Conservation (phyloP, 2,113 vertebrate genomes). For the Perca schrenkii region DNA sequence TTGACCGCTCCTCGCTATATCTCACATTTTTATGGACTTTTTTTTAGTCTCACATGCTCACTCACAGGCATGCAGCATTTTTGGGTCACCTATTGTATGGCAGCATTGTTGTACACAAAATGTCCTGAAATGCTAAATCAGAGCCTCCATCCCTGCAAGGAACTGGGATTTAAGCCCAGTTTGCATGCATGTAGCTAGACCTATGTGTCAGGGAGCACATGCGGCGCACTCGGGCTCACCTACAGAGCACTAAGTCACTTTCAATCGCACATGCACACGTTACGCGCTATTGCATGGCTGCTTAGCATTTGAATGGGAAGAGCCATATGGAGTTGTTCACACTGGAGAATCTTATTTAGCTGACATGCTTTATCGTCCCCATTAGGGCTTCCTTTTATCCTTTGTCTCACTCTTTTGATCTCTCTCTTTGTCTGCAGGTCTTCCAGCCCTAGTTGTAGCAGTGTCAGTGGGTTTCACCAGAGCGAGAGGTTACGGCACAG, state of each 20-base stretch:
- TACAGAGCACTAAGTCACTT: constrained; percentile 32
- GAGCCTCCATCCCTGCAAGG: not conserved
- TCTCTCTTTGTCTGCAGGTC: constrained; percentile 71
- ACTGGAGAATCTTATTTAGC: constrained; percentile 23
- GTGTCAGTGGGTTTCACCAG: constrained; percentile 96
- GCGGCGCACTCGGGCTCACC: not conserved
- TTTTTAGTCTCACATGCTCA: not conserved
- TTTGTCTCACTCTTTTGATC: constrained; percentile 52
- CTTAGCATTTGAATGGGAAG: constrained; percentile 51
- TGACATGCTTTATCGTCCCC: constrained; percentile 2
- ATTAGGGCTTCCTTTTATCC: constrained; percentile 36
- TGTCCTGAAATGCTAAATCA: not conserved
- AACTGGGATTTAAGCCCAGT: constrained; percentile 21
- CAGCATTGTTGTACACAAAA: not conserved
- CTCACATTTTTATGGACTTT: constrained; percentile 19
- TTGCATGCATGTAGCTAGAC: constrained; percentile 15
- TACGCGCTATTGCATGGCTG: constrained; percentile 36
- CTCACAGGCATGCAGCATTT: not conserved
- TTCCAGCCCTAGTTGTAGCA: constrained; percentile 92
- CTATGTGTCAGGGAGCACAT: constrained; percentile 20
- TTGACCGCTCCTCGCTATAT: constrained; percentile 41
- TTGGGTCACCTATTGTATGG: not conserved
- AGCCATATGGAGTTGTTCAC: constrained; percentile 21
- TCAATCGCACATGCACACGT: constrained; percentile 41
- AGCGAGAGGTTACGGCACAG: constrained; percentile 95